Conservation (phyloP, 2,888 invertebrate genomes). For the Bibio marci region DNA sequence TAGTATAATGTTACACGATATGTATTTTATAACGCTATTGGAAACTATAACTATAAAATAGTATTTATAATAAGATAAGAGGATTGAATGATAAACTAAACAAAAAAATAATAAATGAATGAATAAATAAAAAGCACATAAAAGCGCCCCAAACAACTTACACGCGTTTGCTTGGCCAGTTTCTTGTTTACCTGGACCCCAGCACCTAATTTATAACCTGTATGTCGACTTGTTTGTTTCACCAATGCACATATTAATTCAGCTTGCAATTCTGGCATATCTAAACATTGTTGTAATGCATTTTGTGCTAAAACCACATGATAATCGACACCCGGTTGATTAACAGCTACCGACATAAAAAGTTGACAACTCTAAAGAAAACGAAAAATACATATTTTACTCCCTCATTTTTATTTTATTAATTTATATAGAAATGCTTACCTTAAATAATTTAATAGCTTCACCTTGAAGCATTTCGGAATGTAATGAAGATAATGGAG, state of each 20-base stretch:
- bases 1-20: too few species aligned
- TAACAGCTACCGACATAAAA: slow-evolving; percentile 90
- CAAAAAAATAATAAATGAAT: too few species aligned
- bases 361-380: slow-evolving; percentile 68
- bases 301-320: slow-evolving; percentile 95
- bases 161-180: slow-evolving; percentile 40
- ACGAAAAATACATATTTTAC: not conserved
- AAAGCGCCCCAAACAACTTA: slow-evolving; percentile 40
- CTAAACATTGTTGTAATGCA: slow-evolving; percentile 81
- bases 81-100: too few species aligned
- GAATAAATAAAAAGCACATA: slow-evolving; percentile 10
- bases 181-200: slow-evolving; percentile 72
- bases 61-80: too few species aligned
- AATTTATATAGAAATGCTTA: too few species aligned
- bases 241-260: slow-evolving; percentile 85
- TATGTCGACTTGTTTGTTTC: slow-evolving; percentile 80
- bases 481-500: slow-evolving; percentile 79
- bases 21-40: too few species aligned
- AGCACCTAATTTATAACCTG: slow-evolving; percentile 62
- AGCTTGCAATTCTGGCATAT: slow-evolving; percentile 76
- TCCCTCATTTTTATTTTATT: too few species aligned
- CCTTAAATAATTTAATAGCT: slow-evolving; percentile 88
- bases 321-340: slow-evolving; percentile 91
- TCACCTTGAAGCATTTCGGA: slow-evolving; percentile 78
- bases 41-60: too few species aligned